phyloP scores from a whole-genome alignment of 2,888 invertebrate species.

The Marasmarcha lunaedactyla region DNA sequence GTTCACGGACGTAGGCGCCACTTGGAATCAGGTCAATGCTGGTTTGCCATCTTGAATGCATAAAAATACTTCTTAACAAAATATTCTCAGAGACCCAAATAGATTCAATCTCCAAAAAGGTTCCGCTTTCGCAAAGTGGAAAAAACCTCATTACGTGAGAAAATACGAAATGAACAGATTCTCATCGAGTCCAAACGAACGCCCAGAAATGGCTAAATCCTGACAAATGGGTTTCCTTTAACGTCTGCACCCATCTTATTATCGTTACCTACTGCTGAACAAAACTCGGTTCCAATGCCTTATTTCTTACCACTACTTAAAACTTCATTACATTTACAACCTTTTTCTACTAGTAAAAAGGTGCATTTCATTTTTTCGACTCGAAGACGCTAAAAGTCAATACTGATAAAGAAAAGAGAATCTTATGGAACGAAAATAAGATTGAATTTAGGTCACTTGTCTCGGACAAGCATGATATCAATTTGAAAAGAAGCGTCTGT shows the following conservation, averaged over 20 bases:
- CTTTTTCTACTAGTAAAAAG: slow-evolving; percentile 19
- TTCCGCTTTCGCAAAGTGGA: no score
- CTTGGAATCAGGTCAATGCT: no score
- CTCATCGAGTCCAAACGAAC: slow-evolving; percentile 58
- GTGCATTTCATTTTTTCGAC: slow-evolving; percentile 6
- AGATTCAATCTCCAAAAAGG: no score
- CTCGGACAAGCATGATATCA: slow-evolving; percentile 48
- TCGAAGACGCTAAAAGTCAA: no score
- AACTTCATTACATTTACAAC: slow-evolving; percentile 22
- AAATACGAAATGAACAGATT: slow-evolving; percentile 48
- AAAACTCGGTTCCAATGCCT: slow-evolving; percentile 58
- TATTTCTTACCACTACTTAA: slow-evolving; percentile 42
- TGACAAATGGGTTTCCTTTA: slow-evolving; percentile 71
- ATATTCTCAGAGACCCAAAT: no score
- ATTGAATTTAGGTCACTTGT: no score
- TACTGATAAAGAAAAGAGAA: no score
- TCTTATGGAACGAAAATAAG: no score
- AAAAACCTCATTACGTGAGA: background rate
- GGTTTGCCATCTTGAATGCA: no score
- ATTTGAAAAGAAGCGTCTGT: slow-evolving; percentile 71
- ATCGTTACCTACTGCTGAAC: slow-evolving; percentile 67
- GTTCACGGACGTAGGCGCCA: no score
- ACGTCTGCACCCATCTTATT: slow-evolving; percentile 71
- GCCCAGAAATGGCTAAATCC: slow-evolving; percentile 62
- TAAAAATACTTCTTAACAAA: no score